Evolutionary conservation across 2,113 vertebrate species (phyloP).

Genomic region (Pontoporia blainvillei): DNA sequence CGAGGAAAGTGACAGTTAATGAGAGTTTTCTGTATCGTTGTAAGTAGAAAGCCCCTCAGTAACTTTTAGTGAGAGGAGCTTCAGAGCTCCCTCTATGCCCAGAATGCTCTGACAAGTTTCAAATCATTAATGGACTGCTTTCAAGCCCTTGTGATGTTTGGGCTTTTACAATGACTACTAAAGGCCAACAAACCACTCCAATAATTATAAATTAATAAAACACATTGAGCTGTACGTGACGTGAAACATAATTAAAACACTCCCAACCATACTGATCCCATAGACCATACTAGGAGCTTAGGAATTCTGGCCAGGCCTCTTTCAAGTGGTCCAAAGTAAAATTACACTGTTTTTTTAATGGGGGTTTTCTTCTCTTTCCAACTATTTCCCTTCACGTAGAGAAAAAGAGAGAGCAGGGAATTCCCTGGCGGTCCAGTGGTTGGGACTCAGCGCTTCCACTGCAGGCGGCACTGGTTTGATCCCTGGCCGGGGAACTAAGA

Average conservation of each 20-base stretch:
- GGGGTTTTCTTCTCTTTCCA: background rate
- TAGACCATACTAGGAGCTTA: background rate
- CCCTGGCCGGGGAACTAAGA: too few species aligned
- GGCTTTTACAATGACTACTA: background rate
- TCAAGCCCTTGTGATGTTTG: background rate
- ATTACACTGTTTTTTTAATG: background rate
- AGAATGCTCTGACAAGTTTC: background rate
- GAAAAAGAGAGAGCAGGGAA: background rate
- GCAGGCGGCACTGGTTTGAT: too few species aligned
- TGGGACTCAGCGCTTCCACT: too few species aligned
- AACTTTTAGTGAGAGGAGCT: background rate
- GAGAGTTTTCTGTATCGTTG: background rate
- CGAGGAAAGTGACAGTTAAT: conserved; percentile 38
- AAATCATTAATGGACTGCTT: background rate
- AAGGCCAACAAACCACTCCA: background rate
- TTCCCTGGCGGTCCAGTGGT: too few species aligned
- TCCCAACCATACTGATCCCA: background rate
- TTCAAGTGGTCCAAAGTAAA: background rate
- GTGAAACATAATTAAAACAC: background rate
- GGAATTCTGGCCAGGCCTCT: background rate
- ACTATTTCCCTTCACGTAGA: background rate
- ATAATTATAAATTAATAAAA: conserved; percentile 18
- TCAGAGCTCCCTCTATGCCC: background rate
- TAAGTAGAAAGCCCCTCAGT: background rate
- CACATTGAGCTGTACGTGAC: background rate